These are phyloP conservation scores for Patella caerulea DNA, from an alignment of 2,888 invertebrate genomes.

Conservation along the genomic window DNA sequence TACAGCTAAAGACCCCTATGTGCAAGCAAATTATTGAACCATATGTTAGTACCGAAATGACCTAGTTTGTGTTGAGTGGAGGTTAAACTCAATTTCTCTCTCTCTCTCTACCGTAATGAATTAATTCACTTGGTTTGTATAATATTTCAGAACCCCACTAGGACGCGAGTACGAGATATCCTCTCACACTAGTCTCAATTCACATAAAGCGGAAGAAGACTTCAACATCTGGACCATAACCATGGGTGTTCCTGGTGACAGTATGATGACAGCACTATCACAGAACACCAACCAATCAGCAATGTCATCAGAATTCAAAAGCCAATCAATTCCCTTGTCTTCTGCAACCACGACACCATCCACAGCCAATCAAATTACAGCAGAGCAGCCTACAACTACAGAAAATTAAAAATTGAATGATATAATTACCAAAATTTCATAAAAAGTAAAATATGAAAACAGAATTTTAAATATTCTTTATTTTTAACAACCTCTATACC, in stretches of 20 bases:
- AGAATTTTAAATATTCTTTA: no score
- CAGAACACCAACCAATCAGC: constrained; percentile 17
- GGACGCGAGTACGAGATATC: constrained; percentile 69
- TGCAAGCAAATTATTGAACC: no score
- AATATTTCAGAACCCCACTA: constrained; percentile 60
- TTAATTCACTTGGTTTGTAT: neutral
- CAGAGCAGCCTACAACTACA: neutral
- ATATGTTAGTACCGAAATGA: no score
- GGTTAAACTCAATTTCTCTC: no score
- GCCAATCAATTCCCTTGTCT: neutral
- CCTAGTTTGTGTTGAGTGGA: no score
- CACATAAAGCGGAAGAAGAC: constrained; percentile 68
- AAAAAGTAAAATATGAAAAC: no score
- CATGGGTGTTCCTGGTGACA: constrained; percentile 63
- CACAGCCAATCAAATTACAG: neutral
- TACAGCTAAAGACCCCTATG: no score
- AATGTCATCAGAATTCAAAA: neutral
- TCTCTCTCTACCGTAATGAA: no score
- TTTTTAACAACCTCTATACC: no score
- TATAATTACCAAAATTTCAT: no score
- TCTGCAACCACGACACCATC: neutral
- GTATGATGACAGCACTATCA: constrained; percentile 43
- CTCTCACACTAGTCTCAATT: constrained; percentile 63
- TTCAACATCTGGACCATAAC: constrained; percentile 67
- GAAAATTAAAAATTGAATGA: no score